A percentile compares a stretch with the other conserved stretches of the same genome.
These are phyloP conservation scores for Crotalus tigris DNA, from an alignment of 2,113 vertebrate species.

Conservation along the genomic window DNA sequence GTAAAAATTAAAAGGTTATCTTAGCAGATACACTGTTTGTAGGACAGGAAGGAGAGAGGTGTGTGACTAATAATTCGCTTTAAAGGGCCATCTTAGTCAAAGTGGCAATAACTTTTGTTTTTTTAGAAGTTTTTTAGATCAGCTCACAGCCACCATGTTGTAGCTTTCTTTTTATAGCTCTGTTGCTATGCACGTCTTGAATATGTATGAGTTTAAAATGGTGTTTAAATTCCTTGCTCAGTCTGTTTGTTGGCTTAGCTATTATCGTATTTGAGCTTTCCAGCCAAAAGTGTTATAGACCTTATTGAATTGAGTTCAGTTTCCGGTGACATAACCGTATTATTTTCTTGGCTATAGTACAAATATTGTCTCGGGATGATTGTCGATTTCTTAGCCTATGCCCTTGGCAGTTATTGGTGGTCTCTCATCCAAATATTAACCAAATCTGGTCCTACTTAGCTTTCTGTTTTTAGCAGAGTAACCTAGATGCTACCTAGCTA, in stretches of 20 bases:
- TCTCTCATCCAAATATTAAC: neutral
- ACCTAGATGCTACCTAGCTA: neutral
- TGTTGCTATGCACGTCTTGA: neutral
- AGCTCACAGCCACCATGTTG: neutral
- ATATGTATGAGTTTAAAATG: neutral
- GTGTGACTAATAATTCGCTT: neutral
- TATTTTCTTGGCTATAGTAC: neutral
- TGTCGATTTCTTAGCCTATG: neutral
- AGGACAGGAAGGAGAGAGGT: neutral
- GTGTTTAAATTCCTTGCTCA: neutral
- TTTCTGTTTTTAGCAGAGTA: neutral
- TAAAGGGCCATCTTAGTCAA: neutral
- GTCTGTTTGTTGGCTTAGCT: neutral
- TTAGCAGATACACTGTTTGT: neutral
- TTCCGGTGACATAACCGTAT: neutral
- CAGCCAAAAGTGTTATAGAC: neutral
- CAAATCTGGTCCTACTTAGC: neutral
- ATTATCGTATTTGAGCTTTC: neutral
- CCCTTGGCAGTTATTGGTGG: neutral
- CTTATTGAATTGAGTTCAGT: neutral
- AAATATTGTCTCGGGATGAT: neutral
- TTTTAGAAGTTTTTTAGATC: neutral
- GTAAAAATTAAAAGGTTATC: neutral
- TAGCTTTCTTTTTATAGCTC: neutral
- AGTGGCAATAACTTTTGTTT: neutral